Conservation (phyloP, 2,888 invertebrate genomes). For the Phasia obesa region DNA sequence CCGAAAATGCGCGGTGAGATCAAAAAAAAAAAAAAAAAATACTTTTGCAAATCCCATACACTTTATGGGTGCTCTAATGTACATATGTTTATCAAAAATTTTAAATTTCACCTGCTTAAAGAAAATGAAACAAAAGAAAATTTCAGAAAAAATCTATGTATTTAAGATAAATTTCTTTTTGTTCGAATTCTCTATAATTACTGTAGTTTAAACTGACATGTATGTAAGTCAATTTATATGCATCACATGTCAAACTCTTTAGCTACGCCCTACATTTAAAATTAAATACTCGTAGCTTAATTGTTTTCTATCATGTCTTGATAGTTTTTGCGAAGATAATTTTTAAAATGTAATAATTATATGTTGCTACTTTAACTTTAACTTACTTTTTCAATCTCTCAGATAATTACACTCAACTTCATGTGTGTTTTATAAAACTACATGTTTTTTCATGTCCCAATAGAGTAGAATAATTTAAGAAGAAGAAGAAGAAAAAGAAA, state of each 20-base stretch:
- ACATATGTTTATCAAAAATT: too few species aligned
- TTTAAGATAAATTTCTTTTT: too few species aligned
- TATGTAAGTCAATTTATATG: slow-evolving; percentile 28
- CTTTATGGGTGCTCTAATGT: too few species aligned
- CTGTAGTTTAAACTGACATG: too few species aligned
- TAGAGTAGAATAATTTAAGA: slow-evolving; percentile 29
- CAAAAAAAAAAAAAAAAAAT: too few species aligned
- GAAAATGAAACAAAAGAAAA: too few species aligned
- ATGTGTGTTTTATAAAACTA: slow-evolving; percentile 55
- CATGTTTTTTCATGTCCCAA: slow-evolving; percentile 55
- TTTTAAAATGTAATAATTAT: background rate
- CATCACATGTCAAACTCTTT: slow-evolving; percentile 47
- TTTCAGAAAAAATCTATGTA: too few species aligned
- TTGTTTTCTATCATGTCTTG: slow-evolving; percentile 23
- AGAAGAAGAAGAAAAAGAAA: slow-evolving; percentile 9
- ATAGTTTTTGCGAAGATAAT: background rate
- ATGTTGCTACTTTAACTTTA: background rate
- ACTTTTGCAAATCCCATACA: too few species aligned
- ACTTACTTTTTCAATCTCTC: slow-evolving; percentile 5
- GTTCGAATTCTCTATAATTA: too few species aligned
- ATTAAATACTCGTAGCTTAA: slow-evolving; percentile 17
- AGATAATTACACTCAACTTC: slow-evolving; percentile 62
- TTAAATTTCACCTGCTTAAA: too few species aligned
- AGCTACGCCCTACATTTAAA: slow-evolving; percentile 24
- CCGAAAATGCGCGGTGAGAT: too few species aligned